Percentiles rank a stretch among this genome's conserved stretches.
Evolutionary conservation across 2,113 vertebrate genomes (phyloP).

Genomic region (Oncorhynchus mykiss): DNA sequence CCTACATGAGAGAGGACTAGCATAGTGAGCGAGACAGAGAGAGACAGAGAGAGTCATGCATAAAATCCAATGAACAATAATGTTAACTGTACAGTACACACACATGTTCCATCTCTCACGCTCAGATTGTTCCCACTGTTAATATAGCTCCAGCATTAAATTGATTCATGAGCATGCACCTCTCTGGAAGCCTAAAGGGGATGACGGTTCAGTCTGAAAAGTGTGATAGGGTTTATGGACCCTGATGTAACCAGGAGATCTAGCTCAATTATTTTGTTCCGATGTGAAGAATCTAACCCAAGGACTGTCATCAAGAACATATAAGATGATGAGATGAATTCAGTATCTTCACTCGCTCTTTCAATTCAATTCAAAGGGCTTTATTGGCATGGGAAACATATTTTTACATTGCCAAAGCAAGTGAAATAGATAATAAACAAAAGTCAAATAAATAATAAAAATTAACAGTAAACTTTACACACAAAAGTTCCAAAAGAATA

Average conservation of each 20-base stretch:
- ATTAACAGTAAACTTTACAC: no score
- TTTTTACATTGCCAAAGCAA: no score
- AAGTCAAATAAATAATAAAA: no score
- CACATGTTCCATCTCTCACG: slow-evolving; percentile 50
- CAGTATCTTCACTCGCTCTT: background rate
- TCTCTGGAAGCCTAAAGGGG: slow-evolving; percentile 4
- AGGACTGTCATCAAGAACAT: background rate
- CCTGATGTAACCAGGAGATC: slow-evolving; percentile 48
- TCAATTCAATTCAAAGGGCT: background rate
- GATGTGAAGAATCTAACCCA: slow-evolving; percentile 14
- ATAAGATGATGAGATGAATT: background rate
- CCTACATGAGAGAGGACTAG: background rate
- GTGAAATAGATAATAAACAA: no score
- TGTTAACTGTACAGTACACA: slow-evolving; percentile 46
- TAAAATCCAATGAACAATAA: slow-evolving; percentile 54
- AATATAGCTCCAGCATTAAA: slow-evolving; percentile 40
- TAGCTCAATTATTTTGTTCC: slow-evolving; percentile 18
- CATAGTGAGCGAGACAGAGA: slow-evolving; percentile 2
- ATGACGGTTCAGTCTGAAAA: slow-evolving; percentile 41
- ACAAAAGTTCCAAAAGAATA: no score
- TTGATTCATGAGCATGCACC: slow-evolving; percentile 57
- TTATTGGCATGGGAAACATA: no score
- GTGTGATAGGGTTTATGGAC: slow-evolving; percentile 58
- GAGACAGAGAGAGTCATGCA: slow-evolving; percentile 37
- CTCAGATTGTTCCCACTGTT: slow-evolving; percentile 53